These are phyloP conservation scores for Hemiprocne comata DNA, from an alignment of 2,113 vertebrate genomes.

Conservation along the genomic window DNA sequence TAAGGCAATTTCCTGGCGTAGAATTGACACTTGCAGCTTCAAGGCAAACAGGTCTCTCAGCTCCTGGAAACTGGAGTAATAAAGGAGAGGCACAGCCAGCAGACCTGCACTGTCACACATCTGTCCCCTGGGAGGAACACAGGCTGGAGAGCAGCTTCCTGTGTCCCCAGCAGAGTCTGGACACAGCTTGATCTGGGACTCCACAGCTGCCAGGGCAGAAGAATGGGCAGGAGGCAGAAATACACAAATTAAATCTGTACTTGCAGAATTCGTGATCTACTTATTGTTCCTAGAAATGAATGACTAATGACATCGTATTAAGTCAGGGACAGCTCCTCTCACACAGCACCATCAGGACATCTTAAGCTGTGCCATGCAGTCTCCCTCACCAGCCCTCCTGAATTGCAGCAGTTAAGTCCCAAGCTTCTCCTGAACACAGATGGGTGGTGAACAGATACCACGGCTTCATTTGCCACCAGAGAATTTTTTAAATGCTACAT, in stretches of 20 bases:
- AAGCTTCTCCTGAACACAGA: neutral
- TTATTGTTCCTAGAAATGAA: neutral
- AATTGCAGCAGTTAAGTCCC: neutral
- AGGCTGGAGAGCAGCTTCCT: neutral
- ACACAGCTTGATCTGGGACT: slow-evolving; percentile 66
- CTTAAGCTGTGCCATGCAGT: no score
- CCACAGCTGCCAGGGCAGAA: slow-evolving; percentile 54
- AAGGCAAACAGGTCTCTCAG: slow-evolving; percentile 80
- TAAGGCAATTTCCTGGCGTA: slow-evolving; percentile 83
- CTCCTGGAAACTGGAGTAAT: slow-evolving; percentile 81
- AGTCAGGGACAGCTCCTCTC: neutral
- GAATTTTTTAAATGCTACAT: neutral
- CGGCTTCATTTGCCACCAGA: neutral
- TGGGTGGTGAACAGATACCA: neutral
- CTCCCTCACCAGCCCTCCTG: neutral
- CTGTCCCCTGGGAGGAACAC: neutral
- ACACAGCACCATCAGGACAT: neutral
- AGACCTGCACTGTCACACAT: neutral
- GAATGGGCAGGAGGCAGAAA: slow-evolving; percentile 14
- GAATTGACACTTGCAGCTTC: slow-evolving; percentile 78
- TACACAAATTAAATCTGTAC: neutral
- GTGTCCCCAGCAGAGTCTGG: slow-evolving; percentile 20
- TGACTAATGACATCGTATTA: neutral
- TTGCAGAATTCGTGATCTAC: neutral
- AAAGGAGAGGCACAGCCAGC: slow-evolving; percentile 67